Evolutionary conservation across 92 coral and sea anemone genomes (phyloP).

Genomic region (Zoanthus solanderi): DNA sequence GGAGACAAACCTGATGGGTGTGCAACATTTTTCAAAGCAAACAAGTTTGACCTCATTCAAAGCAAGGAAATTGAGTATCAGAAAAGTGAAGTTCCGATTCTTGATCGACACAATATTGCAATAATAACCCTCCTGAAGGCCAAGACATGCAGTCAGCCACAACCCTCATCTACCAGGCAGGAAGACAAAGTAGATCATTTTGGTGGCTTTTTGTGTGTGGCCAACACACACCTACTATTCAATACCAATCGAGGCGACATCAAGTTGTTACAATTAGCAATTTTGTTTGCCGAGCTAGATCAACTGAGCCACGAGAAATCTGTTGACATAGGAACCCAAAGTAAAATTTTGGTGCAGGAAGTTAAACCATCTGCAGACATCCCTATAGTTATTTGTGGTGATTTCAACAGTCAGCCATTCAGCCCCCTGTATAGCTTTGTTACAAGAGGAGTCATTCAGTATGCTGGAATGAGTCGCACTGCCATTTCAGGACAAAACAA

Average conservation of each 20-base stretch:
- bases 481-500: constrained; percentile 89
- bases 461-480: constrained; percentile 69
- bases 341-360: constrained; percentile 2
- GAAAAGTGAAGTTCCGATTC: constrained; percentile 69
- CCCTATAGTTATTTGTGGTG: constrained; percentile 90
- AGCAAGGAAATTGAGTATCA: constrained; percentile 66
- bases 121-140: constrained; percentile 75
- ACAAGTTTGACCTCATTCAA: constrained; percentile 76
- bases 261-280: constrained; percentile 87
- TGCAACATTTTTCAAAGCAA: constrained; percentile 82
- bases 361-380: constrained; percentile 37
- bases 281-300: constrained; percentile 87
- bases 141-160: constrained; percentile 11
- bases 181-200: constrained; percentile 39
- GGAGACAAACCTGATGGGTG: constrained; percentile 95
- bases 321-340: constrained; percentile 8
- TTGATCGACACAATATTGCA: constrained; percentile 94
- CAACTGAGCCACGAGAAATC: constrained; percentile 55
- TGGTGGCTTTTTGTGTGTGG: constrained; percentile 69
- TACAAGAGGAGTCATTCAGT: constrained; percentile 68
- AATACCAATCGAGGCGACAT: constrained; percentile 95
- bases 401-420: constrained; percentile 89
- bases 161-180: constrained; percentile 11
- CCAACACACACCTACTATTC: constrained; percentile 93
- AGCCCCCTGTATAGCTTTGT: constrained; percentile 83